Conservation (phyloP, 2,113 vertebrate genomes). For the Misgurnus anguillicaudatus region DNA sequence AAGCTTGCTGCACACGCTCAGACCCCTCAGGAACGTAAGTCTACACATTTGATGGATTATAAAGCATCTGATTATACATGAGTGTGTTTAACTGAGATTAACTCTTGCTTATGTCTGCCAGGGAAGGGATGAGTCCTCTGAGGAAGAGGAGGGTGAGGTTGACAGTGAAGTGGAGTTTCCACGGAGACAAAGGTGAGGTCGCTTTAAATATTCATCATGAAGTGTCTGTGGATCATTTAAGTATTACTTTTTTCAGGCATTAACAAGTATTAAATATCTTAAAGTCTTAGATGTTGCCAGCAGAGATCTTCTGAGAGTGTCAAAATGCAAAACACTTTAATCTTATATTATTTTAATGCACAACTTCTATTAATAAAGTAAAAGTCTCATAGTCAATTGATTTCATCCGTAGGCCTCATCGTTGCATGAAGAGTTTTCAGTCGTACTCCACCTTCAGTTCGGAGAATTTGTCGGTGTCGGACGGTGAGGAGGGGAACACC, state of each 20-base stretch:
- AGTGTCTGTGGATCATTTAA: not conserved
- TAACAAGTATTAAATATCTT: too few species aligned
- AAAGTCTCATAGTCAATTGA: too few species aligned
- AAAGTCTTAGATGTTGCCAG: too few species aligned
- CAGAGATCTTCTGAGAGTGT: too few species aligned
- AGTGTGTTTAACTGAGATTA: conserved; percentile 25
- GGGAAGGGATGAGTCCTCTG: conserved; percentile 94
- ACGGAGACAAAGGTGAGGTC: conserved; percentile 90
- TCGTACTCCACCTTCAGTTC: conserved; percentile 99
- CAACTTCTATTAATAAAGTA: too few species aligned
- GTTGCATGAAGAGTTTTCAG: conserved; percentile 95
- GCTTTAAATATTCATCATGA: conserved; percentile 34
- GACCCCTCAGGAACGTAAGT: conserved; percentile 88
- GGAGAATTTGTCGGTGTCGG: conserved; percentile 95
- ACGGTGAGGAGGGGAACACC: conserved; percentile 97
- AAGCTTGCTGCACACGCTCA: conserved; percentile 77
- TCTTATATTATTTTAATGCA: too few species aligned
- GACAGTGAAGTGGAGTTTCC: conserved; percentile 99
- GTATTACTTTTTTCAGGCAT: not conserved
- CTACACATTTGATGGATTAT: not conserved
- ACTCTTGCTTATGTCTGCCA: conserved; percentile 61
- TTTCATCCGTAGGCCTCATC: conserved; percentile 74
- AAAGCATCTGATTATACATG: not conserved
- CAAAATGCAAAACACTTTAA: too few species aligned
- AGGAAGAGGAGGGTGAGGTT: conserved; percentile 97